Evolutionary conservation across 2,797 vertebrate species (phyloP).

Genomic region (Rhynchotus rufescens): DNA sequence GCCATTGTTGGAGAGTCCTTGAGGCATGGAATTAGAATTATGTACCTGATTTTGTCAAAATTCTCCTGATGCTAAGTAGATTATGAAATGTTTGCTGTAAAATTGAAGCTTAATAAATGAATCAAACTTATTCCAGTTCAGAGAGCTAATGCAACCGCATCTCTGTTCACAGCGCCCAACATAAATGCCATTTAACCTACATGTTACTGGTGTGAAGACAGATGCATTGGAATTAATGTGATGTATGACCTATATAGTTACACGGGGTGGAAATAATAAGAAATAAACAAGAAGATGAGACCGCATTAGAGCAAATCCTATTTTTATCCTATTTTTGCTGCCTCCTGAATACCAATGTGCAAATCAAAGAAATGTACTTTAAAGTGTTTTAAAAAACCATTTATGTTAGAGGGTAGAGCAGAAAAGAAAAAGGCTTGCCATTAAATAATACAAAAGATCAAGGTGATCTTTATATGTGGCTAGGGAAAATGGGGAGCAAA

Average conservation of each 20-base stretch:
- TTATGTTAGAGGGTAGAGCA: neutral
- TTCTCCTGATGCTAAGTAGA: neutral
- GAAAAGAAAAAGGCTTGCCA: neutral
- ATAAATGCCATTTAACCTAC: neutral
- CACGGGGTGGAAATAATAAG: neutral
- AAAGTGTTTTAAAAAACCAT: conserved; percentile 23
- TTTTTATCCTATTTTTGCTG: neutral
- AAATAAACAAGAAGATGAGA: neutral
- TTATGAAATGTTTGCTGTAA: neutral
- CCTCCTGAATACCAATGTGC: conserved; percentile 22
- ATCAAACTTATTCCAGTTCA: neutral
- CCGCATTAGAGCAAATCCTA: neutral
- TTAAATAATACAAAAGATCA: neutral
- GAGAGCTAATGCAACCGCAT: neutral
- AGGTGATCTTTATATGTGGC: neutral
- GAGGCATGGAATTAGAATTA: neutral
- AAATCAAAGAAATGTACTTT: conserved; percentile 51
- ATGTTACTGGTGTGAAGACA: neutral
- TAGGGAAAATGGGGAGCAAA: neutral
- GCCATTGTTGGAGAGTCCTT: neutral
- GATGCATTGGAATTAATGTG: neutral
- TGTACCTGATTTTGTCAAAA: too few relatives aligned
- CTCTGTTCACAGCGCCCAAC: neutral
- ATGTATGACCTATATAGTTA: conserved; percentile 3
- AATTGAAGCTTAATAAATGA: neutral